Conservation (phyloP, 2,888 invertebrate genomes). For the Rhyacophila evoluta region DNA sequence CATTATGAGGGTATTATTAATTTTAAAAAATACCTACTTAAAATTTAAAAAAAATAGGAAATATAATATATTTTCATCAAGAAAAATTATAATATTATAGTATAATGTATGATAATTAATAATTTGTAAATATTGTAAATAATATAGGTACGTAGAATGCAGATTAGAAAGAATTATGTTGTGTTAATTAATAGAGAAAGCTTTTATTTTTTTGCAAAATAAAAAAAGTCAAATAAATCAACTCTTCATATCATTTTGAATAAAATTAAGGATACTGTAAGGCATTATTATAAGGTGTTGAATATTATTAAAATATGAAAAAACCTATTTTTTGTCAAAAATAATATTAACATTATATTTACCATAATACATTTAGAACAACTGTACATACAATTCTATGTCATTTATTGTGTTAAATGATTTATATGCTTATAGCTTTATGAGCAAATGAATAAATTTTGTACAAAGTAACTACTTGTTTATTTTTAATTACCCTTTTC, state of each 20-base stretch:
- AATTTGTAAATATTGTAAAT: background rate
- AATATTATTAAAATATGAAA: background rate
- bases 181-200: background rate
- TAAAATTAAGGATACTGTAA: background rate
- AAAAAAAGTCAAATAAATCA: background rate
- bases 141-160: background rate
- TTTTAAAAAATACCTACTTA: background rate
- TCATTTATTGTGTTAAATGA: background rate
- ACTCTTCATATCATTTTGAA: background rate
- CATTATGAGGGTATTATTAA: too few species aligned
- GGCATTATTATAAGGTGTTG: background rate
- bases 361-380: background rate
- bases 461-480: background rate
- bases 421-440: background rate
- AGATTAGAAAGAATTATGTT: background rate
- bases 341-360: slow-evolving; percentile 9
- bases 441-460: slow-evolving; percentile 22
- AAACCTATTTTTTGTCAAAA: slow-evolving; percentile 20
- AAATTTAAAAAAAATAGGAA: background rate
- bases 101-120: background rate
- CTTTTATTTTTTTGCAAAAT: background rate
- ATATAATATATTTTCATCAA: background rate
- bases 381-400: too few species aligned
- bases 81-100: background rate
- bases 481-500: too few species aligned